Base-by-base conservation (phyloP, 2,113 vertebrate genomes). In the Agapornis roseicollis region DNA sequence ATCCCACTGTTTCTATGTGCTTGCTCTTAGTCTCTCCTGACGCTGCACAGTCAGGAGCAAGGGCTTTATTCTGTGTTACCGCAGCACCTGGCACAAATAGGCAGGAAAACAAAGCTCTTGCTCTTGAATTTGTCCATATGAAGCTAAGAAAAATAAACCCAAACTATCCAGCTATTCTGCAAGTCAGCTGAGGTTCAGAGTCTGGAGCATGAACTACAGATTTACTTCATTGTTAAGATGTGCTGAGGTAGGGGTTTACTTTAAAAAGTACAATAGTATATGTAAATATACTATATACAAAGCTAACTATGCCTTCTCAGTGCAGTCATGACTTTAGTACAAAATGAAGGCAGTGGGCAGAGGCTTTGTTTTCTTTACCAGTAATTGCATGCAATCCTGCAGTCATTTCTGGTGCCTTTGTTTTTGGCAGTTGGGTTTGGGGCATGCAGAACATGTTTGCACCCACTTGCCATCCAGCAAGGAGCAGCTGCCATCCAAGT, bases 401-500 rank as follows among this genome's bases (percentile, higher is more conserved):
- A 53, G 37, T 15, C 7, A 0, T 10, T 41, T n/a, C n/a, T 71
- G 33, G n/a, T 60, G 44, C 16, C 44, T 22, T 31, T 2, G 1
- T 2, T 61, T 84, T 42, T 3, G 2, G 64, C 37, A 25, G 31
- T 8, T 0, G 1, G 37, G 16, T 82, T 71, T 10, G 17, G 69
- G 58, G 3, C 2, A 1, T 47, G 24, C 55, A 63, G n/a, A 16
- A 31, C 1, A 2, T 44, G 6, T 83, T 35, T 63, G 24, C 35
- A 44, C 55, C 37, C 28, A 0, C 17, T 53, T 61, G 29, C 37
- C 5, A 1, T 39, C 4, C 20, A n/a, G 28, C 1, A 7, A 66
- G 70, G 42, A 88, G 52, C 71, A 46, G 53, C 76, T 94, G 35
- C 65, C 25, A 0, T 13, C 20, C 18, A 11, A 13, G 49, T n/a